Evolutionary conservation across 2,797 vertebrate species (phyloP).

Genomic region (Manis javanica): DNA sequence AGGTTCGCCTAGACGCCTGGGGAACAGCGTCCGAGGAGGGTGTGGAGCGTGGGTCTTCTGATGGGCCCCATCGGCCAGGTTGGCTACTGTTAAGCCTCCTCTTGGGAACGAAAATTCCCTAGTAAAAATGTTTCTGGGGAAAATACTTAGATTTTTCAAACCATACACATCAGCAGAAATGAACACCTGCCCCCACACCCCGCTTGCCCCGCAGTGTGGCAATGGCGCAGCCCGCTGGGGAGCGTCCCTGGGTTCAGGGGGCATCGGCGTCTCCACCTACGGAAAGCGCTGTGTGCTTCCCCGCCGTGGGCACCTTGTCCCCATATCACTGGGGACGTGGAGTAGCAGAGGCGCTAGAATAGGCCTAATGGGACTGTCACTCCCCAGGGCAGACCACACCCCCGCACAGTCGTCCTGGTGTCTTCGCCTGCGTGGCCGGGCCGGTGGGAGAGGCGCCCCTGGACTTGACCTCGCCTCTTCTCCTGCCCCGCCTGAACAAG

Average conservation of each 20-base stretch:
- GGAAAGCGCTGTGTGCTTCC: too few relatives aligned
- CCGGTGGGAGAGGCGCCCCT: not conserved
- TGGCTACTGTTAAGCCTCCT: not conserved
- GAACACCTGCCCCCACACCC: accelerated
- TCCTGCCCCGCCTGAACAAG: not conserved
- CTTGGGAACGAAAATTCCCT: not conserved
- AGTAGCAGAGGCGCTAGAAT: not conserved
- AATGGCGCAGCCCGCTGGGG: not conserved
- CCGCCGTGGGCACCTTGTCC: too few relatives aligned
- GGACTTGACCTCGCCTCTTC: not conserved
- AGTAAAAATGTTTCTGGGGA: not conserved
- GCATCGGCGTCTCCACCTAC: not conserved
- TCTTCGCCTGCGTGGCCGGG: not conserved
- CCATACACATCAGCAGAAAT: not conserved
- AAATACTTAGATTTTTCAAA: not conserved
- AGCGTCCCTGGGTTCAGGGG: not conserved
- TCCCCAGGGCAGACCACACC: too few relatives aligned
- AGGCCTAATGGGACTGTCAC: too few relatives aligned
- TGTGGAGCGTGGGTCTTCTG: not conserved
- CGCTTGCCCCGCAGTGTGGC: too few relatives aligned
- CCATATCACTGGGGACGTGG: too few relatives aligned
- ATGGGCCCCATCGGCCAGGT: not conserved
- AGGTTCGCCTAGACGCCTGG: not conserved
- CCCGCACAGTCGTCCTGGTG: too few relatives aligned
- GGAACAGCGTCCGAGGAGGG: not conserved